phyloP scores from a whole-genome alignment of 2,797 vertebrate genomes.

The Borostomias antarcticus region DNA sequence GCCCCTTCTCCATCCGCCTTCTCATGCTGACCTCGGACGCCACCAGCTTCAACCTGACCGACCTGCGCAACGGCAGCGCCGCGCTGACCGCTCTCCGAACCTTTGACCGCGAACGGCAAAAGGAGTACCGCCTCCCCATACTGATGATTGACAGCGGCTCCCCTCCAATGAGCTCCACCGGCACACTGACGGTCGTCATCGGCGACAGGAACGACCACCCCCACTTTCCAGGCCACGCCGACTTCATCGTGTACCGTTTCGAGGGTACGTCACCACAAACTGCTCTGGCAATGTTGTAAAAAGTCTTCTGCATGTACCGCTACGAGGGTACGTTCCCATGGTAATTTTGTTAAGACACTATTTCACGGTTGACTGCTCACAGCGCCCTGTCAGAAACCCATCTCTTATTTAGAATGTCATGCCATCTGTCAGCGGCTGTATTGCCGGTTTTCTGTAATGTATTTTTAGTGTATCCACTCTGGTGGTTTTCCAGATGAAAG shows the following conservation, averaged over 20 bases:
- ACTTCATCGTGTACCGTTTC: constrained; percentile 86
- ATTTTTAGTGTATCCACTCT: constrained; percentile 63
- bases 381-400: constrained; percentile 46
- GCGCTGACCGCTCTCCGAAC: constrained; percentile 76
- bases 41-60: constrained; percentile 81
- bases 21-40: constrained; percentile 68
- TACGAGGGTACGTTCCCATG: constrained; percentile 76
- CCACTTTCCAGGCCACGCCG: constrained; percentile 80
- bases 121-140: constrained; percentile 81
- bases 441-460: constrained; percentile 58
- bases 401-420: constrained; percentile 62
- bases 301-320: constrained; percentile 82
- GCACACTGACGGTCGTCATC: constrained; percentile 80
- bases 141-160: constrained; percentile 86
- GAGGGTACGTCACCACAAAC: constrained; percentile 79
- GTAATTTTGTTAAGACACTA: constrained; percentile 24
- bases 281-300: constrained; percentile 26
- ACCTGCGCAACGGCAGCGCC: constrained; percentile 85
- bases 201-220: constrained; percentile 90
- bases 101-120: constrained; percentile 86
- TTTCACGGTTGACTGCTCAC: constrained; percentile 56
- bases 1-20: constrained; percentile 83
- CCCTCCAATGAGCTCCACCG: constrained; percentile 86
- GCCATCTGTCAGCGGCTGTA: constrained; percentile 62
- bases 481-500: constrained; percentile 59